These are phyloP conservation scores for Echinops telfairi DNA, from an alignment of 2,113 vertebrate genomes.

Conservation along the genomic window DNA sequence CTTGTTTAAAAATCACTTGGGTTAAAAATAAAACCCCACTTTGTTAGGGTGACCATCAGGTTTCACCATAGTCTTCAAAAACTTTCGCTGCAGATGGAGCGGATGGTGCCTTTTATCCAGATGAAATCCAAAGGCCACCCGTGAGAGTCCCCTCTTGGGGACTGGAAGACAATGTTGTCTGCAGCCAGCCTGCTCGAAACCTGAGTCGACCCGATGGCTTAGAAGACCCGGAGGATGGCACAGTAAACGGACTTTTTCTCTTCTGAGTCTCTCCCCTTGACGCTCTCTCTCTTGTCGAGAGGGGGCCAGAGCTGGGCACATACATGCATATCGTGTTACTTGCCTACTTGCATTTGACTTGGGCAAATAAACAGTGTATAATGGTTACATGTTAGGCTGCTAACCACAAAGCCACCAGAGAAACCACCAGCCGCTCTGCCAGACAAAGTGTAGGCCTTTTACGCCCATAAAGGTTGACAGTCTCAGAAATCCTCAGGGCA, in stretches of 20 bases:
- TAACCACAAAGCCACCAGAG: too few relatives aligned
- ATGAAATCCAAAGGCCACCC: slow-evolving; percentile 95
- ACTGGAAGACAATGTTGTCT: slow-evolving; percentile 95
- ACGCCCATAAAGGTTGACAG: too few relatives aligned
- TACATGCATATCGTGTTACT: neutral
- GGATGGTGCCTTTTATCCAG: slow-evolving; percentile 95
- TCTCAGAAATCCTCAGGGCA: too few relatives aligned
- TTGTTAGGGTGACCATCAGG: neutral
- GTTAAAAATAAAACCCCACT: slow-evolving; percentile 27
- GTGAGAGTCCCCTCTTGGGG: slow-evolving; percentile 92
- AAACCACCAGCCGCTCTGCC: too few relatives aligned
- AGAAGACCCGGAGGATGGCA: slow-evolving; percentile 94
- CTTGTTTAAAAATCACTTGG: slow-evolving; percentile 5
- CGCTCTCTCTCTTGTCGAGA: slow-evolving; percentile 7
- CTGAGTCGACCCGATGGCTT: slow-evolving; percentile 95
- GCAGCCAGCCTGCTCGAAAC: slow-evolving; percentile 97
- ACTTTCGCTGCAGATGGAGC: slow-evolving; percentile 90
- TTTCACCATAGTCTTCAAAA: slow-evolving; percentile 51
- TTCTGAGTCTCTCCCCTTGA: slow-evolving; percentile 37
- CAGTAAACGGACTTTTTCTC: slow-evolving; percentile 81
- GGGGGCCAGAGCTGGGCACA: neutral
- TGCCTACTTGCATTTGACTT: neutral
- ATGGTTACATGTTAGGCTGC: too few relatives aligned
- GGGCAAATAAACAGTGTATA: too few relatives aligned
- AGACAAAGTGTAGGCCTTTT: too few relatives aligned